Base-by-base conservation (phyloP, 2,888 invertebrate species). In the Ephialtes manifestator region DNA sequence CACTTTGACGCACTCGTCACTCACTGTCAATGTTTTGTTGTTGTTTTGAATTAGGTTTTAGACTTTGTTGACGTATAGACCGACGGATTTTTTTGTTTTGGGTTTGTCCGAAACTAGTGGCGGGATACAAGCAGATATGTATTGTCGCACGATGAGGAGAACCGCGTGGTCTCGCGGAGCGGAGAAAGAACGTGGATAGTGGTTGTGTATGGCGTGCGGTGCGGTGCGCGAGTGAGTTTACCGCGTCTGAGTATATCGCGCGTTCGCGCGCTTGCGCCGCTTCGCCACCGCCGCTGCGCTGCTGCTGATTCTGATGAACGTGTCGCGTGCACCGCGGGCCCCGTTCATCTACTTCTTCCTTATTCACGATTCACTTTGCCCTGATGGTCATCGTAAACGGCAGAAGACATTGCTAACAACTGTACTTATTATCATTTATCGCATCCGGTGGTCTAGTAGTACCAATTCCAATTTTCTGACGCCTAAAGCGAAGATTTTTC, bases 191-290 rank as follows among this genome's bases (percentile, higher is more conserved):
- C 90, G 89, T 90, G 85, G 84, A 90, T 90, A 90, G 89, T 92
- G 91, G 92, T 92, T 93, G 93, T 92, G 93, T 93, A 92, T 93
- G 91, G 92, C 93, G 91, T 93, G 93, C 94, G 90, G 93, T 93
- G 92, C 93, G 92, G 92, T 92, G 92, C 93, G 93, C 94, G 93
- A 94, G 93, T 94, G 93, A 93, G 92, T 92, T 92, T 91, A 89
- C 91, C 92, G 91, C 93, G 91, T 91, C 92, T 90, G 89, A 92
- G 90, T 90, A 90, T 92, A 91, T 91, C 93, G 93, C 92, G 92
- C 89, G 90, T 90, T 90, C 88, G 89, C 90, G 92, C 93, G 94
- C 93, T 90, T 93, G 93, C 93, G 93, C 91, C 88, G 88, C 86
- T 85, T 68, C 85, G 70, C 83, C 85, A 84, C 86, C 82, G 86